These are phyloP conservation scores for Haemorhous mexicanus DNA, from an alignment of 2,113 vertebrate species.

Conservation along the genomic window DNA sequence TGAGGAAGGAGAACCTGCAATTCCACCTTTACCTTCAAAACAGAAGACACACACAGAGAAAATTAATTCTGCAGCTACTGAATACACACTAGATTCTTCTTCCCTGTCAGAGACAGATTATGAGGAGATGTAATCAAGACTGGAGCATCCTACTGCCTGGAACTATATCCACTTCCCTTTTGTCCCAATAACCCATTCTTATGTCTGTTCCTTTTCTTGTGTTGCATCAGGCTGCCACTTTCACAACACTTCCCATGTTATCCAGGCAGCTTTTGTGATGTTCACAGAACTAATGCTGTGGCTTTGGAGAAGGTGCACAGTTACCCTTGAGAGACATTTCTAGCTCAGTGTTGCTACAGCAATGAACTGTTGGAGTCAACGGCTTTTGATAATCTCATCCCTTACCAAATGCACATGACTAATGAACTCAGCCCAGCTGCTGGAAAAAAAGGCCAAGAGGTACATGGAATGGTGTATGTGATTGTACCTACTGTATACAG, in stretches of 20 bases:
- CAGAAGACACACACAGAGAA: background rate
- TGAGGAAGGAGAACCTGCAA: slow-evolving; percentile 75
- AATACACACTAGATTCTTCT: background rate
- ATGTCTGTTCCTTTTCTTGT: background rate
- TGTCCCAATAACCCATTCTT: background rate
- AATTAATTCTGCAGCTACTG: background rate
- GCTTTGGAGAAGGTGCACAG: background rate
- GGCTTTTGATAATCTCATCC: background rate
- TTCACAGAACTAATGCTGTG: background rate
- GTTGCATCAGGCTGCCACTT: background rate
- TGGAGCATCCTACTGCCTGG: background rate
- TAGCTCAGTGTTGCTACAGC: background rate
- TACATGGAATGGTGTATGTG: background rate
- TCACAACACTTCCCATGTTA: background rate
- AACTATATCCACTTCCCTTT: background rate
- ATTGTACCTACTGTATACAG: background rate
- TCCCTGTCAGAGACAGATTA: background rate
- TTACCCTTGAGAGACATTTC: background rate
- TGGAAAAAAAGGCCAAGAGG: background rate
- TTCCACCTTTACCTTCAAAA: slow-evolving; percentile 72
- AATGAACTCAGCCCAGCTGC: background rate
- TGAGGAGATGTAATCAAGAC: background rate
- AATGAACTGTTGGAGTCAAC: background rate
- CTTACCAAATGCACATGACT: background rate
- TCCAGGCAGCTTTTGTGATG: background rate